These are phyloP conservation scores for Sinocyclocheilus grahami DNA, from an alignment of 2,113 vertebrate species.

Conservation along the genomic window DNA sequence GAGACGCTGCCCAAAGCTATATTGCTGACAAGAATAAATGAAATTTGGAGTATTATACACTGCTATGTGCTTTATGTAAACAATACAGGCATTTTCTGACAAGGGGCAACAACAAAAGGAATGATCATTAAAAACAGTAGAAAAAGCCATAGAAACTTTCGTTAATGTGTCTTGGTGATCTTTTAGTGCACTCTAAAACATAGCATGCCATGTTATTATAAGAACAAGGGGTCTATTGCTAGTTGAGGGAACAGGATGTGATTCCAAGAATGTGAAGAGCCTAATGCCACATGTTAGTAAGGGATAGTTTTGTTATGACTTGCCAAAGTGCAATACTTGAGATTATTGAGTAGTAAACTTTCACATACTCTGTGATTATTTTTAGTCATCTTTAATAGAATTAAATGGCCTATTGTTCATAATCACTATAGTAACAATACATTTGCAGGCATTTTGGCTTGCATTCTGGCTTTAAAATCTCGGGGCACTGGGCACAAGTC, in stretches of 20 bases:
- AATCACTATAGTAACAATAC: neutral
- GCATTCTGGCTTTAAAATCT: conserved; percentile 1
- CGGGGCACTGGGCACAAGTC: neutral
- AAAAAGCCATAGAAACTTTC: neutral
- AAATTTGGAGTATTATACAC: neutral
- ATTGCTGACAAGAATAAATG: conserved; percentile 15
- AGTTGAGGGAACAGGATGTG: conserved; percentile 43
- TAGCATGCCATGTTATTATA: conserved; percentile 39
- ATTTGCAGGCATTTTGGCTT: neutral
- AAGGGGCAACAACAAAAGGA: neutral
- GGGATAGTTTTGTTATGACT: conserved; percentile 39
- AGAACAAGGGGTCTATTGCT: conserved; percentile 39
- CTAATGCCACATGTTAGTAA: conserved; percentile 31
- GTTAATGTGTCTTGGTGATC: neutral
- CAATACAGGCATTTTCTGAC: neutral
- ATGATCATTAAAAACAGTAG: neutral
- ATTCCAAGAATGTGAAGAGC: conserved; percentile 47
- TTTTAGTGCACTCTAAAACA: neutral
- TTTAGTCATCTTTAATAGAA: neutral
- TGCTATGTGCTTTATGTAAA: neutral
- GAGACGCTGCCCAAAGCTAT: conserved; percentile 14
- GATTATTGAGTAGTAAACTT: conserved; percentile 23
- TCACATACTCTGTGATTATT: conserved; percentile 15
- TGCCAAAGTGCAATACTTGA: conserved; percentile 41
- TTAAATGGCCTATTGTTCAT: neutral